Base-by-base conservation (phyloP, 2,888 invertebrate species). In the Agonum fuliginosum region DNA sequence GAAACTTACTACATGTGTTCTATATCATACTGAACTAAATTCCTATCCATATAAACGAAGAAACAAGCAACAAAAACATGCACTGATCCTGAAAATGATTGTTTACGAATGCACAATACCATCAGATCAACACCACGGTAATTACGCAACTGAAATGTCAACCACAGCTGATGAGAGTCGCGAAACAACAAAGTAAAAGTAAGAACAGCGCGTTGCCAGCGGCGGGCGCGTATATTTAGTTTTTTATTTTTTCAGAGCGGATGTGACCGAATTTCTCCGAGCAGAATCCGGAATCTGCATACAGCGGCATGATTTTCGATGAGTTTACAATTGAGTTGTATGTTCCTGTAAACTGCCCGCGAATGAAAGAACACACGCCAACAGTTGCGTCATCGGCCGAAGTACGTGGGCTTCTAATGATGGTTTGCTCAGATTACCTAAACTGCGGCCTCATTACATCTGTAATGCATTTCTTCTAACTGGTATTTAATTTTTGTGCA, bases 181-280 rank as follows among this genome's bases (percentile, higher is more conserved):
- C 37, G n/a, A 58, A 54, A 37, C 37, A 71, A 34, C 41, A 73
- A 54, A 71, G 73, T 73, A 73, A 51, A 73, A 73, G 73, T 73
- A 58, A 73, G n/a, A 73, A n/a, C 20, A 27, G 1, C 30, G 1
- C 22, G 4, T 22, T 12, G 54, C 54, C 27, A 22, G 27, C 43
- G 48, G 27, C 70, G 48, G 41, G 41, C 67, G 37, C 19, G 14
- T 65, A 65, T 65, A 65, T 65, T 30, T 65, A 65, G 30, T 46
- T 69, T 43, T 46, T 27, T 70, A 27, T 46, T 17, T 46, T 41
- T 70, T 70, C 46, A 46, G 12, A 34, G 24, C 72, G 72, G 72
- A 72, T 72, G 41, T 54, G 72, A 72, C 72, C 72, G 72, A 72
- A 72, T 72, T 72, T 51, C 51, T 72, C 51, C 37, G 30, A 48